A percentile compares a stretch with the other conserved stretches of the same genome.
Evolutionary conservation across 2,113 vertebrate genomes (phyloP).

Genomic region (Mesoclemmys tuberculata): DNA sequence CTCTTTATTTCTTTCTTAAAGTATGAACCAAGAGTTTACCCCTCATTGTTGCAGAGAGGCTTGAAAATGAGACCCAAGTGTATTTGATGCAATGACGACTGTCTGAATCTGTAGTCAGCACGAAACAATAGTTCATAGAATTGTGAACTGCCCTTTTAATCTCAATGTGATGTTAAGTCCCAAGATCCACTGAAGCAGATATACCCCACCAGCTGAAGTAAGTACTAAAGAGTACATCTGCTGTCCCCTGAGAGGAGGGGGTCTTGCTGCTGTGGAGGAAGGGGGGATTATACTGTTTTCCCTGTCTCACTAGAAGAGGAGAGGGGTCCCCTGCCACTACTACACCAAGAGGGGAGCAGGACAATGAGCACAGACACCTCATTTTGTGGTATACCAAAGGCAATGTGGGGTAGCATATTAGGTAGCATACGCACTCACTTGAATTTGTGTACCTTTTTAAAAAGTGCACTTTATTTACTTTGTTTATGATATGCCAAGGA

Average conservation of each 20-base stretch:
- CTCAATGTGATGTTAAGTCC: neutral
- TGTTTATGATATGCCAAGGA: neutral
- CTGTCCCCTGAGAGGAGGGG: neutral
- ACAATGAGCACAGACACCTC: neutral
- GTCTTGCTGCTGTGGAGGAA: neutral
- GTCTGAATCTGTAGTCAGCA: neutral
- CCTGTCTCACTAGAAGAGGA: neutral
- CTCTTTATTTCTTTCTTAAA: too few species aligned
- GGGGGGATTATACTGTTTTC: neutral
- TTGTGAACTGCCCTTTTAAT: neutral
- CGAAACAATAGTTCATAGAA: neutral
- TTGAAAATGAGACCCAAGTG: neutral
- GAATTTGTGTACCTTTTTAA: neutral
- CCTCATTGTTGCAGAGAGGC: neutral
- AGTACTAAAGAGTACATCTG: neutral
- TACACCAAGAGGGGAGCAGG: neutral
- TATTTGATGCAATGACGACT: neutral
- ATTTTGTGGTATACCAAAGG: neutral
- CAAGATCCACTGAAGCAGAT: neutral
- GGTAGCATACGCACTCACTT: neutral
- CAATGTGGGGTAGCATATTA: neutral
- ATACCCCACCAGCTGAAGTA: neutral
- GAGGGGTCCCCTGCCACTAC: accelerated
- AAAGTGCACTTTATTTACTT: neutral
- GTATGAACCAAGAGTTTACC: neutral